Evolutionary conservation across 1,140 invertebrate genomes (phyloP).

Genomic region (Leptinotarsa lineolata): DNA sequence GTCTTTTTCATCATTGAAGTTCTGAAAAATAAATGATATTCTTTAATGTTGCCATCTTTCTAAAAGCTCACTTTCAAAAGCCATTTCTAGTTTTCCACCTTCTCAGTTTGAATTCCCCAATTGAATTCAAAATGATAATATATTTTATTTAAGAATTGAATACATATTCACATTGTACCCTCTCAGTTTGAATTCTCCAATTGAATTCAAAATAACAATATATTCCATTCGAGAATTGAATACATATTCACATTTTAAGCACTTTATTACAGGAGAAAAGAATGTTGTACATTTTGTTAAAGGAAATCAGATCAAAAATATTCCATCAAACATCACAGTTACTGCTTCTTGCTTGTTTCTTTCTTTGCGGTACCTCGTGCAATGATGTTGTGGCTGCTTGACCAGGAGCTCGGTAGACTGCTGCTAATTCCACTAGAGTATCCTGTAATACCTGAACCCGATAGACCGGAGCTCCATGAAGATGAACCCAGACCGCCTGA

Average conservation of each 20-base stretch:
- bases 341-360: neutral
- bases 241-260: neutral
- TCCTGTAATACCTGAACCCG: neutral
- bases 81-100: too few species aligned
- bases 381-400: slow-evolving; percentile 5
- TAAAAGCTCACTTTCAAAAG: too few species aligned
- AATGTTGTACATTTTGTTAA: neutral
- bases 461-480: neutral
- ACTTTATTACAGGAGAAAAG: neutral
- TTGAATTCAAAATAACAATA: too few species aligned
- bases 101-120: too few species aligned
- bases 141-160: neutral
- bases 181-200: too few species aligned
- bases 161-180: neutral
- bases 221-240: neutral
- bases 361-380: neutral
- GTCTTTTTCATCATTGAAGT: too few species aligned
- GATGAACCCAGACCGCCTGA: neutral
- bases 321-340: neutral
- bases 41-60: too few species aligned
- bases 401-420: neutral
- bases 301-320: neutral
- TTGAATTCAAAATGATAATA: too few species aligned
- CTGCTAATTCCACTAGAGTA: neutral
- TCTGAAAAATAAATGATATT: too few species aligned